These are phyloP conservation scores for Gobionotothen gibberifrons DNA, from an alignment of 2,797 vertebrate genomes.

Conservation along the genomic window DNA sequence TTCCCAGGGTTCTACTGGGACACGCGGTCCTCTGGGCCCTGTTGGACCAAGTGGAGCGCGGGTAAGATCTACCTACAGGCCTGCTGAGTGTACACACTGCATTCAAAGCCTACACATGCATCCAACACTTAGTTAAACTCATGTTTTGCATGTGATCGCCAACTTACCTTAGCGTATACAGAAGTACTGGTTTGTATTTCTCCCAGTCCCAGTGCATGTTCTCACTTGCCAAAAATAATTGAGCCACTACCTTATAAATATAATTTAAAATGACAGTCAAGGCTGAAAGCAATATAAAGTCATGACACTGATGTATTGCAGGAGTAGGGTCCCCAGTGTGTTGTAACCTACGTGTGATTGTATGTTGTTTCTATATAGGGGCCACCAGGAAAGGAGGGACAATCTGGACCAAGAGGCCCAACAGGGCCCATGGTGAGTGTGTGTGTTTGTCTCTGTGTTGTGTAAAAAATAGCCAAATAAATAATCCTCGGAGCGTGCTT, in stretches of 20 bases:
- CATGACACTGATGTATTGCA: slow-evolving; percentile 70
- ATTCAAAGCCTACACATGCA: slow-evolving; percentile 49
- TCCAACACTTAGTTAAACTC: slow-evolving; percentile 44
- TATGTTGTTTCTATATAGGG: slow-evolving; percentile 86
- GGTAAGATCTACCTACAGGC: slow-evolving; percentile 82
- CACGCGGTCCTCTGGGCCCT: slow-evolving; percentile 91
- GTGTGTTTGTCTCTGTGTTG: slow-evolving; percentile 42
- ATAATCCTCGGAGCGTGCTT: slow-evolving; percentile 43
- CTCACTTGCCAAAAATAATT: slow-evolving; percentile 35
- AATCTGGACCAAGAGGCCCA: slow-evolving; percentile 95
- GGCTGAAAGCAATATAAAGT: slow-evolving; percentile 42
- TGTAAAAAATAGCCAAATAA: slow-evolving; percentile 43
- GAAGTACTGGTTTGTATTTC: slow-evolving; percentile 4
- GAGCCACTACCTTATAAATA: slow-evolving; percentile 17
- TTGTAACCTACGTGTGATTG: slow-evolving; percentile 66
- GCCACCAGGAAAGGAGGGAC: slow-evolving; percentile 96
- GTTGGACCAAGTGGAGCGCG: slow-evolving; percentile 91
- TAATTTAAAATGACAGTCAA: slow-evolving; percentile 40
- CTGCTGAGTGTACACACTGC: slow-evolving; percentile 29
- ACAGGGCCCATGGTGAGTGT: slow-evolving; percentile 91
- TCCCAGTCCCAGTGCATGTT: slow-evolving; percentile 35
- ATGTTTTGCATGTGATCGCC: slow-evolving; percentile 34
- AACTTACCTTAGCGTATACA: slow-evolving; percentile 20
- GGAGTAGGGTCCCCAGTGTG: slow-evolving; percentile 52
- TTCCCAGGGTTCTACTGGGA: slow-evolving; percentile 90